phyloP scores from a whole-genome alignment of 2,888 invertebrate genomes.

The Aethes cnicana region DNA sequence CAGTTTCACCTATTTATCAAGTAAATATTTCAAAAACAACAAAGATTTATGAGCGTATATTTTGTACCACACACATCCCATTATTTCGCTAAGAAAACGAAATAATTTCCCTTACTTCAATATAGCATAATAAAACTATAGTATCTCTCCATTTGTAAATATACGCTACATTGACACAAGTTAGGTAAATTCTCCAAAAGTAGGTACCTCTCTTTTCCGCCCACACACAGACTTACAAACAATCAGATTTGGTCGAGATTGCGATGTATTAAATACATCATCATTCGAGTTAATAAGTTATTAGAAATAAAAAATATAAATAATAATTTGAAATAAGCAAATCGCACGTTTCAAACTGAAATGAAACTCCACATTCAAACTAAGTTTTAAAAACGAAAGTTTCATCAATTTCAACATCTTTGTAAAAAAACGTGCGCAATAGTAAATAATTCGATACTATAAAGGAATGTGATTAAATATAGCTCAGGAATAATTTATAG shows the following conservation, averaged over 20 bases:
- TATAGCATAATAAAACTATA: too few relatives aligned
- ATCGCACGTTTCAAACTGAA: too few relatives aligned
- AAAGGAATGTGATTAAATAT: background rate
- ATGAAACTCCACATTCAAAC: too few relatives aligned
- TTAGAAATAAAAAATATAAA: background rate
- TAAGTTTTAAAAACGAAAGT: too few relatives aligned
- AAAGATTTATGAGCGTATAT: too few relatives aligned
- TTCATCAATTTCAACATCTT: too few relatives aligned
- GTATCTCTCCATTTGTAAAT: background rate
- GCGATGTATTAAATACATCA: background rate
- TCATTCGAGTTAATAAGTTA: background rate
- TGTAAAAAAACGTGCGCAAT: too few relatives aligned
- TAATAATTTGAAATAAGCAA: conserved; percentile 1
- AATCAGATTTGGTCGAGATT: conserved; percentile 19
- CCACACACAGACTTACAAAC: background rate
- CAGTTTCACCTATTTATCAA: too few relatives aligned
- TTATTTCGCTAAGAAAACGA: too few relatives aligned
- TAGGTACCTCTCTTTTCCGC: background rate
- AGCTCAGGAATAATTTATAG: background rate
- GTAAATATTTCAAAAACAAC: too few relatives aligned
- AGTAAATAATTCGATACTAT: background rate
- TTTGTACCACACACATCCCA: background rate
- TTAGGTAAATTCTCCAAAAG: conserved; percentile 22
- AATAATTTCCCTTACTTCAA: too few relatives aligned
- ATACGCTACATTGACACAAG: conserved; percentile 11